Evolutionary conservation across 2,113 vertebrate genomes (phyloP).

Genomic region (Nothobranchius furzeri): DNA sequence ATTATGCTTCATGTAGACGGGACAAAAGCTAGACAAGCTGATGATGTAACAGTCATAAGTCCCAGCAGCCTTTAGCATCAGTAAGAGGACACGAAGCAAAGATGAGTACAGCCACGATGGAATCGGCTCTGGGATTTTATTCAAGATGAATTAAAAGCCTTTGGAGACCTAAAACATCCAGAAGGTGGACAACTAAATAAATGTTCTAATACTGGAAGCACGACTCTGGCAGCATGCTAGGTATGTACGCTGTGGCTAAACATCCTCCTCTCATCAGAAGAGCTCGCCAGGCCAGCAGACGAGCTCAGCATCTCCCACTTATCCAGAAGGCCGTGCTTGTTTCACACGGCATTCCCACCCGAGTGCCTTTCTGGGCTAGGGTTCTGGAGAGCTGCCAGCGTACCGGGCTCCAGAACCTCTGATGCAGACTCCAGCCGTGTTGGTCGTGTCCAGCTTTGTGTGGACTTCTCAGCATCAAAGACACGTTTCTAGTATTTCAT

Average conservation of each 20-base stretch:
- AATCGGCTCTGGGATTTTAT: slow-evolving; percentile 11
- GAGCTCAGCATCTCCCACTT: slow-evolving; percentile 50
- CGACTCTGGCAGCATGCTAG: slow-evolving; percentile 54
- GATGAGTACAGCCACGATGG: slow-evolving; percentile 4
- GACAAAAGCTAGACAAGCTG: too few species aligned
- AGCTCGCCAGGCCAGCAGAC: slow-evolving; percentile 48
- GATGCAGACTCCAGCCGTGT: neutral
- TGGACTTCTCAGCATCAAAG: slow-evolving; percentile 40
- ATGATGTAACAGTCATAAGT: neutral
- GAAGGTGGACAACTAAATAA: slow-evolving; percentile 12
- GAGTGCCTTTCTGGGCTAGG: slow-evolving; percentile 69
- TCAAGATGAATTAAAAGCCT: slow-evolving; percentile 11
- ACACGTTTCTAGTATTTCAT: neutral
- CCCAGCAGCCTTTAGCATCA: neutral
- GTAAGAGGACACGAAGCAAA: slow-evolving; percentile 3
- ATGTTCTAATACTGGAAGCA: slow-evolving; percentile 34
- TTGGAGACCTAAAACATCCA: slow-evolving; percentile 39
- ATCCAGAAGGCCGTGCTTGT: slow-evolving; percentile 75
- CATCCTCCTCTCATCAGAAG: slow-evolving; percentile 52
- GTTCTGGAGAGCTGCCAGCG: slow-evolving; percentile 48
- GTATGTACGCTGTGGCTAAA: slow-evolving; percentile 77
- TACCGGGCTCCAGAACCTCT: slow-evolving; percentile 29
- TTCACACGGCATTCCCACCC: slow-evolving; percentile 77
- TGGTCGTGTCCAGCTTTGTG: slow-evolving; percentile 7
- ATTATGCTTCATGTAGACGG: too few species aligned